Base-by-base conservation (phyloP, 1,140 invertebrate genomes). In the Metopolophium dirhodum region DNA sequence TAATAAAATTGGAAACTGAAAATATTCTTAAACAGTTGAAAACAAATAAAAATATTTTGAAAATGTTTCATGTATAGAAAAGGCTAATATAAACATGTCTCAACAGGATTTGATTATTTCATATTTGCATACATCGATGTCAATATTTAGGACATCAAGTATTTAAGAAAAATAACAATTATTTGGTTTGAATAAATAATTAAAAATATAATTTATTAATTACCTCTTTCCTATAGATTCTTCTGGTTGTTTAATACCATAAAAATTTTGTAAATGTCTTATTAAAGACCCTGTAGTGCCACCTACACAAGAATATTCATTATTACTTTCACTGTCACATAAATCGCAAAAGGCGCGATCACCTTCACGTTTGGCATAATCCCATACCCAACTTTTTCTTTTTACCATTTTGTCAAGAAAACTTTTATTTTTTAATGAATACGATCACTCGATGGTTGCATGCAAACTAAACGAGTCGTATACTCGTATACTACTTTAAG, bases 351-450 rank as follows among this genome's bases (percentile, higher is more conserved):
- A 82, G n/a, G 77, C 35, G n/a, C 77, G 77, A 82, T 35, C 35
- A 35, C 77, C 18, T 82, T n/a, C 35, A 82, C 35, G 18, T 35
- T 82, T 82, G 35, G 77, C 68, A 82, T 6, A 82, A 82, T 82
- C 77, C n/a, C 35, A 82, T 82, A 82, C 77, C 77, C 77, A 82
- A 82, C 77, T 35, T 82, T 82, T 82, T 82, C 61, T 82, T 82
- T 82, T 35, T 18, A 35, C n/a, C 77, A 82, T 82, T 82, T 82
- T 82, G 35, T 23, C 7, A 30, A 30, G 26, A 61, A 61, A 61
- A 61, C 23, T 30, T 61, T 9, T 22, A 54, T 54, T 61, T 61
- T 77, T 82, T 77, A 2, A 35, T 82, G 77, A 82, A n/a, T 82
- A 6, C n/a, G 77, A 82, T 82, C 77, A 82, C n/a, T 35, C 35